Percentiles rank a stretch among this genome's conserved stretches.
These are phyloP conservation scores for Drosophila subpulchrella DNA, from an alignment of 1,140 invertebrate genomes.

Conservation along the genomic window DNA sequence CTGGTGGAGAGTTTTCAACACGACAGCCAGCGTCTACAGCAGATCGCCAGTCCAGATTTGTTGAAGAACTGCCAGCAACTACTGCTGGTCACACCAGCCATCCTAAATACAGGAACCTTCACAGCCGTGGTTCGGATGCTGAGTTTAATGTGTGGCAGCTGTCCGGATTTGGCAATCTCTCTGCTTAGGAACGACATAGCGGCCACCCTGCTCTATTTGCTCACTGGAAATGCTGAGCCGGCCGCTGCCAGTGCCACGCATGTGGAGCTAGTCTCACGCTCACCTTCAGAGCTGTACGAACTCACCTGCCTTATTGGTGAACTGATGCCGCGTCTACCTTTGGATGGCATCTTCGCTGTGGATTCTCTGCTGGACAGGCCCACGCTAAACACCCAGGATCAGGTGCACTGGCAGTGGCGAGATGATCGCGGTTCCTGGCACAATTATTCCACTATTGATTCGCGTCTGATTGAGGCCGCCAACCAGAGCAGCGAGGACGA, in stretches of 20 bases:
- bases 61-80: constrained; percentile 97
- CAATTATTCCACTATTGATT: constrained; percentile 88
- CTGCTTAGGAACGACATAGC: constrained; percentile 97
- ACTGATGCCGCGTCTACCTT: constrained; percentile 96
- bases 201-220: constrained; percentile 95
- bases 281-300: constrained; percentile 97
- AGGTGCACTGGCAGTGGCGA: constrained; percentile 97
- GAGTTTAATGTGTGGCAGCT: constrained; percentile 97
- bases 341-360: constrained; percentile 97
- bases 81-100: constrained; percentile 95
- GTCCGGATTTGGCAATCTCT: constrained; percentile 95
- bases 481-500: constrained; percentile 97
- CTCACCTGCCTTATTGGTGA: constrained; percentile 98
- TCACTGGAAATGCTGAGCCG: constrained; percentile 92
- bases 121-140: constrained; percentile 98
- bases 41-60: constrained; percentile 97
- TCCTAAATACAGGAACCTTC: constrained; percentile 97
- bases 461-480: constrained; percentile 91
- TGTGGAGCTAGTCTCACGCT: constrained; percentile 94
- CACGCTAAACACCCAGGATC: constrained; percentile 89
- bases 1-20: constrained; percentile 98
- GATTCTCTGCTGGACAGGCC: constrained; percentile 93
- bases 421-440: constrained; percentile 95
- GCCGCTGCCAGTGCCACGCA: constrained; percentile 82
- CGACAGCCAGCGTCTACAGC: constrained; percentile 94